Evolutionary conservation across 1,140 invertebrate species (phyloP), one percentile per base, ranked within the genome.

Genomic region (Drosophila lacertosa): DNA sequence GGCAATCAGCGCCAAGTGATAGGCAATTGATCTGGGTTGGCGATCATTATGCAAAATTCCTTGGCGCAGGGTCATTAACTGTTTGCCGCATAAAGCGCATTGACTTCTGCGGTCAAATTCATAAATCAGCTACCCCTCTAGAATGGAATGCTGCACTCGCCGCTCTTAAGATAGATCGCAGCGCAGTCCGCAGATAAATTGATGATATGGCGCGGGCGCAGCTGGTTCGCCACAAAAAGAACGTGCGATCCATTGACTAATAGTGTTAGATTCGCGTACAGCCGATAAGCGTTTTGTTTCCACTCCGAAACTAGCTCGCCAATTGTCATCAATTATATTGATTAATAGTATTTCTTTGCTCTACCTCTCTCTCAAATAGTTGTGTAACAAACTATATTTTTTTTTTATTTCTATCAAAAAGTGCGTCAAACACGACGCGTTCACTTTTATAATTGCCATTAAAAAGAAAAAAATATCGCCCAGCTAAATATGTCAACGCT

Each of bases 291-390:
- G 66, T 83, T 83, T 83, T 83, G 79, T 83, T 75, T 51, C 45
- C 51, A 64, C 50, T 72, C 66, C 37, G 55, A 68, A 72, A 81
- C 60, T 45, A 54, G 53, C 55, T 42, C 48, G 37, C 40, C 75
- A 83, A 83, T 80, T 83, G 81, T 80, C 76, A 83, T 83, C 80
- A 83, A 83, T 83, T 83, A 83, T 83, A 78, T 76, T 83, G 80
- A 83, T 83, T 83, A 83, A 83, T 83, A 68, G 81, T 62, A 6
- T 29, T 15, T 13, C 3, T 24, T 20, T 53, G 55, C 60, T 37
- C 53, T 54, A 39, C 44, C 53, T 26, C 32, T 42, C 42, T 35
- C 37, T n/a, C 33, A 48, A 63, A 47, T 35, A 16, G 29, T 40
- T 40, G 24, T 48, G 26, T 35, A 44, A 18, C 42, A n/a, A n/a